Conservation (phyloP, 2,113 vertebrate species). For the Corvus cornix region DNA sequence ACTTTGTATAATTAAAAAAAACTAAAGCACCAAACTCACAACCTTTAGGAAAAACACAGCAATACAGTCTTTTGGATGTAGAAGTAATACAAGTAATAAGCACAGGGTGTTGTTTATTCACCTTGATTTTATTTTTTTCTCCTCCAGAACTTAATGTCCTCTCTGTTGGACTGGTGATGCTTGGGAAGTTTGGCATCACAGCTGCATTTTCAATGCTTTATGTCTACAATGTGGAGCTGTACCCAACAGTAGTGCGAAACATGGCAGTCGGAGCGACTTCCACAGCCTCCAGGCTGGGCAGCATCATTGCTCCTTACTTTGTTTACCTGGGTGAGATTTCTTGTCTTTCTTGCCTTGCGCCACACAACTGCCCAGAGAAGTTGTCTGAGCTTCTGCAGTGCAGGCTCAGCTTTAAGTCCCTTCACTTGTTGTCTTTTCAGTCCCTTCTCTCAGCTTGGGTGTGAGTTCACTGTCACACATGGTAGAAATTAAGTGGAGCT, state of each 20-base stretch:
- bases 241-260: slow-evolving; percentile 86
- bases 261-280: slow-evolving; percentile 86
- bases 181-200: slow-evolving; percentile 88
- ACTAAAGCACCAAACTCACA: rapidly evolving
- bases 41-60: not conserved
- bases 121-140: not conserved
- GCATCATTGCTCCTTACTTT: slow-evolving; percentile 86
- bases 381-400: not conserved
- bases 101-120: not conserved
- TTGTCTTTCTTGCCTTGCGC: not conserved
- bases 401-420: not conserved
- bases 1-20: not conserved
- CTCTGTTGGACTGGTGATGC: slow-evolving; percentile 81
- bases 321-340: slow-evolving; percentile 83
- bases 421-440: not conserved
- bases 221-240: slow-evolving; percentile 83
- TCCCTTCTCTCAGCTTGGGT: not conserved
- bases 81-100: not conserved
- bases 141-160: slow-evolving; percentile 69
- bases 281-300: slow-evolving; percentile 84
- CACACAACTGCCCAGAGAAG: not conserved
- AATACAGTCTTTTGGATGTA: not conserved
- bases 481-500: not conserved
- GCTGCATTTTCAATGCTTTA: slow-evolving; percentile 86
- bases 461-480: not conserved